These are phyloP conservation scores for Cherax destructor DNA, from an alignment of 1,140 invertebrate species.

Conservation along the genomic window DNA sequence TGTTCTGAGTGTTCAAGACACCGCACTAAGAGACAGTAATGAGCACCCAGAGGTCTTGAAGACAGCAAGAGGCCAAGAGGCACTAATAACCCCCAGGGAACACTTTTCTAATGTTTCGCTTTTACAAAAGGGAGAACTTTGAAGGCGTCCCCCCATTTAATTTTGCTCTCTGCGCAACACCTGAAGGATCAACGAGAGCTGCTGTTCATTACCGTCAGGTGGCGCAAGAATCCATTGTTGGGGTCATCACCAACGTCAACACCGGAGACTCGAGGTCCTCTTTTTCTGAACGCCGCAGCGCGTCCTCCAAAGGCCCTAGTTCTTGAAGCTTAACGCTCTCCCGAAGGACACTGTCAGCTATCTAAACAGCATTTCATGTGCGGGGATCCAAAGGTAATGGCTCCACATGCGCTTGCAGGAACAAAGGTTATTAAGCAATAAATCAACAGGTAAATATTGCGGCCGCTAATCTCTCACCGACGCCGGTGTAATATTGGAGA, in stretches of 20 bases:
- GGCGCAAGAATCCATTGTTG: neutral
- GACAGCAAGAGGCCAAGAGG: too few relatives aligned
- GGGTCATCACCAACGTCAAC: neutral
- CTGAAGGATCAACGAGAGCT: neutral
- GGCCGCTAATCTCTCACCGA: slow-evolving; percentile 16
- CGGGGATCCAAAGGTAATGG: neutral
- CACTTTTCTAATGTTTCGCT: neutral
- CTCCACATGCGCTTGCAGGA: neutral
- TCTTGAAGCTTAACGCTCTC: neutral
- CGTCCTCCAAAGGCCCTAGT: neutral
- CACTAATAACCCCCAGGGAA: neutral
- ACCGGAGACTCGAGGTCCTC: neutral
- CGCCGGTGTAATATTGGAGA: neutral
- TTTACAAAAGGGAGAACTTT: neutral
- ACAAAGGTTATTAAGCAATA: slow-evolving; percentile 15
- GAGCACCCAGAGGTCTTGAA: too few relatives aligned
- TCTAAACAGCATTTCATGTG: slow-evolving; percentile 12
- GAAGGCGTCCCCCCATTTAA: too few relatives aligned
- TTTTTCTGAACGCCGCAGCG: neutral
- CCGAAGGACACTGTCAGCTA: neutral
- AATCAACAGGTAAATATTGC: slow-evolving; percentile 11
- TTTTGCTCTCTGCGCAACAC: neutral
- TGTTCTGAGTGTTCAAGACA: too few relatives aligned
- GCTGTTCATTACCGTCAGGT: neutral
- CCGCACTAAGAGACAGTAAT: too few relatives aligned